These are phyloP conservation scores for Temnothorax longispinosus DNA, from an alignment of 1,140 invertebrate species.

Conservation along the genomic window DNA sequence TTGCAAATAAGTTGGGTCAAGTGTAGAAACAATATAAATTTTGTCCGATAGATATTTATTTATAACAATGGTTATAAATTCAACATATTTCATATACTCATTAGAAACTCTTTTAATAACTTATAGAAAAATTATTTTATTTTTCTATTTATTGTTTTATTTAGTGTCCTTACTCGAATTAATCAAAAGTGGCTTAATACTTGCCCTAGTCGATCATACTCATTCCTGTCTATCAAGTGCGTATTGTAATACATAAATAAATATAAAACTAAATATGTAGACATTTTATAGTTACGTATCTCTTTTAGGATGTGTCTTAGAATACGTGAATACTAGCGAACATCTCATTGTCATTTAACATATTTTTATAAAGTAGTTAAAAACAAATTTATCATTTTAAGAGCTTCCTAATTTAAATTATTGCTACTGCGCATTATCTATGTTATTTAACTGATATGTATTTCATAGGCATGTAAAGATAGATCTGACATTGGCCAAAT, in stretches of 20 bases:
- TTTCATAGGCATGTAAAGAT: not conserved
- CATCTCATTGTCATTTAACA: not conserved
- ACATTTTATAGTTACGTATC: conserved; percentile 15
- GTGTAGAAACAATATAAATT: not conserved
- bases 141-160: conserved; percentile 40
- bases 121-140: conserved; percentile 35
- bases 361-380: conserved; percentile 33
- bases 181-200: conserved; percentile 38
- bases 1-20: conserved; percentile 10
- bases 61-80: conserved; percentile 19
- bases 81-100: not conserved
- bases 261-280: conserved; percentile 1
- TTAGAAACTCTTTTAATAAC: conserved; percentile 30
- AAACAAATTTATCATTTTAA: conserved; percentile 16
- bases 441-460: conserved; percentile 20
- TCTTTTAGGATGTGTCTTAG: conserved; percentile 12
- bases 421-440: not conserved
- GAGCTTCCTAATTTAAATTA: not conserved
- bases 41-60: conserved; percentile 11
- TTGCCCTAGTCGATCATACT: not conserved
- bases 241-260: not conserved
- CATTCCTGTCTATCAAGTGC: conserved; percentile 21
- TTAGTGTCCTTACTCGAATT: conserved; percentile 48
- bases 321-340: not conserved
- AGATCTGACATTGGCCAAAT: not conserved